Percentiles rank a stretch among this genome's conserved stretches.
Evolutionary conservation across 2,888 invertebrate genomes (phyloP).

Genomic region (Cryptus armator): DNA sequence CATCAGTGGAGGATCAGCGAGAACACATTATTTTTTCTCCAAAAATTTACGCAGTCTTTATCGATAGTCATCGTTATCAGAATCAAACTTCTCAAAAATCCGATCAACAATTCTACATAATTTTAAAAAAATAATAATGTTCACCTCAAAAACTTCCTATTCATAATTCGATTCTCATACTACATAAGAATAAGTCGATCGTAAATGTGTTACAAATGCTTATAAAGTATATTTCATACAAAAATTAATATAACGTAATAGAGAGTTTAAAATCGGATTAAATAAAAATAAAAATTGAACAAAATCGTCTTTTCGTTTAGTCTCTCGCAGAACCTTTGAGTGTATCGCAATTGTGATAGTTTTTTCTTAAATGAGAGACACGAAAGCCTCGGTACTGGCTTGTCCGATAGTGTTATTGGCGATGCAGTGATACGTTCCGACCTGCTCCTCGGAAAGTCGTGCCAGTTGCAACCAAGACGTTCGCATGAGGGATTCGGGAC

Average conservation of each 20-base stretch:
- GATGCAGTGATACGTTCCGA: conserved; percentile 88
- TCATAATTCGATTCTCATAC: not conserved
- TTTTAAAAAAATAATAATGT: not conserved
- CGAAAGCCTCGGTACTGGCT: conserved; percentile 78
- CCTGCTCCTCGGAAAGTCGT: conserved; percentile 85
- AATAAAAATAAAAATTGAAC: conserved; percentile 23
- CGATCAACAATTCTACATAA: too few species aligned
- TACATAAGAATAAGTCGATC: not conserved
- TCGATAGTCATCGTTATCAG: not conserved
- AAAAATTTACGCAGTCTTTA: conserved; percentile 21
- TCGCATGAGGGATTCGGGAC: conserved; percentile 87
- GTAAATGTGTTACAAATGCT: not conserved
- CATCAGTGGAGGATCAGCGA: not conserved
- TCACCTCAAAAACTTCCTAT: not conserved
- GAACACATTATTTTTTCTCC: not conserved
- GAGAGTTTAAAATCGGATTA: conserved; percentile 6
- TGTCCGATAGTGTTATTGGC: conserved; percentile 87
- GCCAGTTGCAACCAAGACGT: conserved; percentile 88
- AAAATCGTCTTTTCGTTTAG: not conserved
- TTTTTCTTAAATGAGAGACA: conserved; percentile 75
- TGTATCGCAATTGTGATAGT: not conserved
- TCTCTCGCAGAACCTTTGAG: not conserved
- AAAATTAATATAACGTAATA: not conserved
- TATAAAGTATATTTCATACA: conserved; percentile 12
- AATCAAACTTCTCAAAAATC: too few species aligned